These are phyloP conservation scores for Alethe diademata DNA, from an alignment of 2,113 vertebrate genomes.

Conservation along the genomic window DNA sequence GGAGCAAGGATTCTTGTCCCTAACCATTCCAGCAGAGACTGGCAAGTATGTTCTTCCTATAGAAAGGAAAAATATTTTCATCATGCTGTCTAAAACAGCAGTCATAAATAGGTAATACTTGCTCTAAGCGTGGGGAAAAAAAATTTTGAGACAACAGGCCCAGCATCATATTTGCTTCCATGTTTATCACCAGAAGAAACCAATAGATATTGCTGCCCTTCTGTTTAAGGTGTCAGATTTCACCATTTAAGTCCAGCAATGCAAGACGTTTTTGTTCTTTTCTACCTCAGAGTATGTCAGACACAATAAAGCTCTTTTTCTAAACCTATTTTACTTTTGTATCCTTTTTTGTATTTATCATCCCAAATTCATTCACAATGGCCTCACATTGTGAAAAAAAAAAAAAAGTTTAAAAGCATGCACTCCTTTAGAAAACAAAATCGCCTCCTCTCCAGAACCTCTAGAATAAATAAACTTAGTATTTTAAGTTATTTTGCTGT, in stretches of 20 bases:
- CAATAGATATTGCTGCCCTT: rapidly evolving
- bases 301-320: not conserved
- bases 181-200: not conserved
- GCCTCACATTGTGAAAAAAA: not conserved
- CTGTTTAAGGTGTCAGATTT: not conserved
- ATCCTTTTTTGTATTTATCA: not conserved
- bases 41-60: not conserved
- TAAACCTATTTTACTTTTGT: not conserved
- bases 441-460: not conserved
- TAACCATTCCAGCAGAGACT: not conserved
- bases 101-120: not conserved
- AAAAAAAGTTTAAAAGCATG: not conserved
- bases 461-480: not conserved
- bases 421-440: not conserved
- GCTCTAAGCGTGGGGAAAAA: not conserved
- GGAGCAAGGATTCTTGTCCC: not conserved
- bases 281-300: not conserved
- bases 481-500: not conserved
- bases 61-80: not conserved
- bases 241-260: not conserved
- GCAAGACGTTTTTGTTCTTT: not conserved
- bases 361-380: not conserved
- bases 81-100: not conserved
- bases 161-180: not conserved
- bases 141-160: not conserved